phyloP scores from a whole-genome alignment of 2,113 vertebrate species.

The Orthonyx spaldingii region DNA sequence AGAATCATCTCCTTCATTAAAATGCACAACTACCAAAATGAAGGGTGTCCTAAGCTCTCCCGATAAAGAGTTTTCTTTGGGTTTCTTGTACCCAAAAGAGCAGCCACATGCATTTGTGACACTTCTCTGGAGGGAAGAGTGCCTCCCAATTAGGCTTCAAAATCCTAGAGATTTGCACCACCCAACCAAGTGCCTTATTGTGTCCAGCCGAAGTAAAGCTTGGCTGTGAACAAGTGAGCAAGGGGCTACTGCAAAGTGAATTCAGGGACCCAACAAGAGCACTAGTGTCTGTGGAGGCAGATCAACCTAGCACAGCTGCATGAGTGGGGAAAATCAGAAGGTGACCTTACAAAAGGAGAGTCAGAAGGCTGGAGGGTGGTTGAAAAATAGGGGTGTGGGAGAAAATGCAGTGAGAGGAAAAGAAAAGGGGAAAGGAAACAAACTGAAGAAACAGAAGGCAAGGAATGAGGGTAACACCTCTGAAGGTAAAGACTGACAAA shows the following conservation, averaged over 20 bases:
- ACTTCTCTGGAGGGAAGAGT: neutral
- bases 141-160: neutral
- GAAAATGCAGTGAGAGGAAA: neutral
- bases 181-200: neutral
- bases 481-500: neutral
- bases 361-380: neutral
- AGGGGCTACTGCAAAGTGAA: neutral
- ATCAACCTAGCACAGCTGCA: accelerated
- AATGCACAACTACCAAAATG: neutral
- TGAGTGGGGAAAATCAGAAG: neutral
- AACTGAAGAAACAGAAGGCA: neutral
- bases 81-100: neutral
- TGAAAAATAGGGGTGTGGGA: neutral
- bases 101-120: neutral
- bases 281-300: accelerated
- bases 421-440: neutral
- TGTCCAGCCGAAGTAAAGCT: neutral
- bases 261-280: neutral
- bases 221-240: neutral
- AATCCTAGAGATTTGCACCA: neutral
- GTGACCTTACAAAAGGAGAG: neutral
- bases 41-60: neutral
- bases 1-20: neutral
- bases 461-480: neutral
- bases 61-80: neutral